Conservation (phyloP, 1,140 invertebrate genomes). For the Neodiprion pinetum region DNA sequence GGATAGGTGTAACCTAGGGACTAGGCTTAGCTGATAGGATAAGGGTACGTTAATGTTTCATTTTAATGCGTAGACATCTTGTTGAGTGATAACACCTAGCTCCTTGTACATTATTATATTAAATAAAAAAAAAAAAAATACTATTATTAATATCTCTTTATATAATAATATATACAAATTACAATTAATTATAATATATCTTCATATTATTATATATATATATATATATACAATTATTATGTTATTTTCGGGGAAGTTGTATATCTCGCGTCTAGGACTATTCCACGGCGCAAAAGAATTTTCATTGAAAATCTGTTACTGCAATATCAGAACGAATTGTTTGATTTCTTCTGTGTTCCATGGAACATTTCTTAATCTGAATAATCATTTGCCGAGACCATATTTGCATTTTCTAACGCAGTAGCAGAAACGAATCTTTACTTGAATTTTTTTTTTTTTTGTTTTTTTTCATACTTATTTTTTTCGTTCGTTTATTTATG, state of each 20-base stretch:
- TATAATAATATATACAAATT: slow-evolving; percentile 52
- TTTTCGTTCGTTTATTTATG: background rate
- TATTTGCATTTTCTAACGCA: too few species aligned
- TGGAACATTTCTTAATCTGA: too few species aligned
- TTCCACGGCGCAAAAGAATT: slow-evolving; percentile 30
- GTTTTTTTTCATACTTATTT: background rate
- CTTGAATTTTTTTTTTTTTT: background rate
- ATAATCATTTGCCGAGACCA: too few species aligned
- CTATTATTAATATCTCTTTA: slow-evolving; percentile 57
- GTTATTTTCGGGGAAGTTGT: slow-evolving; percentile 47
- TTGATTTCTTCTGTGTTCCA: too few species aligned
- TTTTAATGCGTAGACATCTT: slow-evolving; percentile 37
- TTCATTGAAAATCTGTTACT: background rate
- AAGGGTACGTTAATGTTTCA: slow-evolving; percentile 52
- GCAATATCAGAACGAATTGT: background rate
- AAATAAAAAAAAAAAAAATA: slow-evolving; percentile 48
- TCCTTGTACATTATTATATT: slow-evolving; percentile 57
- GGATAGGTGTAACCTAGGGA: slow-evolving; percentile 58
- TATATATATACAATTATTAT: slow-evolving; percentile 53
- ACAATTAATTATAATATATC: slow-evolving; percentile 21
- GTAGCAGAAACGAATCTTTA: background rate
- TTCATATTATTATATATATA: slow-evolving; percentile 45
- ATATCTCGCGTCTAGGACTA: slow-evolving; percentile 26
- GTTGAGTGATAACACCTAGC: slow-evolving; percentile 43
- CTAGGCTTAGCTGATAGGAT: slow-evolving; percentile 54